Conservation (phyloP, 1,140 invertebrate species). For the Lordiphosa collinella region DNA sequence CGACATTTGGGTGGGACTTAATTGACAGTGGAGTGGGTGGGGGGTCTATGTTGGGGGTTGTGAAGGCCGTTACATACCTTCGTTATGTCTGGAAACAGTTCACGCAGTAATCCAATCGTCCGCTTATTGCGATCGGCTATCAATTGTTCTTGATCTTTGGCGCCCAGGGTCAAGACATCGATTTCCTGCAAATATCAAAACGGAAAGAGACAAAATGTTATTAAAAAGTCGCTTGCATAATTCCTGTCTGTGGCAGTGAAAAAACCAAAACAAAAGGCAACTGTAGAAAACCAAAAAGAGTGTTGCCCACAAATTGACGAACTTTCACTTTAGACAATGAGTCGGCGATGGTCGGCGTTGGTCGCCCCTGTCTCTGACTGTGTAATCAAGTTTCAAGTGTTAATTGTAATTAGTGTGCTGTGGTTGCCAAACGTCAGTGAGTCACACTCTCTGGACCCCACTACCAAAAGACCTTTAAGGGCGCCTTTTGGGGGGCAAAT, state of each 20-base stretch:
- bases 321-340: constrained; percentile 64
- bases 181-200: constrained; percentile 80
- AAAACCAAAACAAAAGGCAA: constrained; percentile 14
- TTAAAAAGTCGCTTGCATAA: constrained; percentile 27
- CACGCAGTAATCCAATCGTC: constrained; percentile 86
- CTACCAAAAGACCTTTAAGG: not conserved
- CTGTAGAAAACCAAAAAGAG: constrained; percentile 7
- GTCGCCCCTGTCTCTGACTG: constrained; percentile 13
- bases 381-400: constrained; percentile 57
- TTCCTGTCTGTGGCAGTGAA: constrained; percentile 20
- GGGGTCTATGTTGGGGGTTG: not conserved
- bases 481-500: too few relatives aligned
- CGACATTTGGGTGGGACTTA: not conserved
- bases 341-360: constrained; percentile 12
- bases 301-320: constrained; percentile 44
- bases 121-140: constrained; percentile 85
- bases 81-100: constrained; percentile 87
- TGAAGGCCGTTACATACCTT: constrained; percentile 81
- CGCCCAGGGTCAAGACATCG: constrained; percentile 81
- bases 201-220: constrained; percentile 4
- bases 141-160: constrained; percentile 80
- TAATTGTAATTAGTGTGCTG: constrained; percentile 41
- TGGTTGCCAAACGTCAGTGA: constrained; percentile 6
- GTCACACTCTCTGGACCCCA: not conserved
- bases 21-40: not conserved